Percentiles rank a stretch among this genome's conserved stretches.
Evolutionary conservation across 2,113 vertebrate species (phyloP).

Genomic region (Amphiprion percula): DNA sequence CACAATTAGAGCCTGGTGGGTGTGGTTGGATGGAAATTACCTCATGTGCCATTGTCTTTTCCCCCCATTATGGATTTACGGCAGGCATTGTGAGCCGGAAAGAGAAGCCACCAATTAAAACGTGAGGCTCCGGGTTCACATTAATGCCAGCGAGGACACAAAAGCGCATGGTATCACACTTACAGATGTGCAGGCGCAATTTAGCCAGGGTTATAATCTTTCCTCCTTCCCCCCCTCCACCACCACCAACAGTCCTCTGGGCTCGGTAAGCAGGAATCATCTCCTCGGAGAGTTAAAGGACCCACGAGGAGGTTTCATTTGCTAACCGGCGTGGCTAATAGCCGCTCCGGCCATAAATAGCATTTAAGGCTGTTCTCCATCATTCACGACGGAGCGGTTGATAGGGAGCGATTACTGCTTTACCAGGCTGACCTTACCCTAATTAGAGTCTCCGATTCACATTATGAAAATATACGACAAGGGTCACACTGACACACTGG

Average conservation of each 20-base stretch:
- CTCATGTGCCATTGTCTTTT: constrained; percentile 67
- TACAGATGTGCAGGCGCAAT: constrained; percentile 5
- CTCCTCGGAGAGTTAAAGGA: constrained; percentile 54
- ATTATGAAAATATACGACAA: constrained; percentile 50
- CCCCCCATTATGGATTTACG: constrained; percentile 53
- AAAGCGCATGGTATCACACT: constrained; percentile 26
- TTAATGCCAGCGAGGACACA: constrained; percentile 23
- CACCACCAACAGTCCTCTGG: background rate
- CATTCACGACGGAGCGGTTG: constrained; percentile 62
- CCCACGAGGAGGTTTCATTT: constrained; percentile 42
- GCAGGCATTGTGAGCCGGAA: constrained; percentile 39
- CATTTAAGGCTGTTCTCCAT: constrained; percentile 67
- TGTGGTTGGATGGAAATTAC: constrained; percentile 63
- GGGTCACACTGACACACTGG: constrained; percentile 27
- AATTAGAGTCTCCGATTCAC: constrained; percentile 64
- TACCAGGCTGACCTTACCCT: constrained; percentile 65
- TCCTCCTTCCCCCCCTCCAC: background rate
- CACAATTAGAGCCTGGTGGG: constrained; percentile 72
- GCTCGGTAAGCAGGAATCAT: constrained; percentile 39
- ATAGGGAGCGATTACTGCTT: constrained; percentile 66
- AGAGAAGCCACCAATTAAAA: constrained; percentile 69
- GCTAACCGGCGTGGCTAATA: constrained; percentile 66
- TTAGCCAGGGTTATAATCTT: constrained; percentile 60
- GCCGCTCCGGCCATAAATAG: constrained; percentile 59
- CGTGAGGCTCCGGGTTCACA: constrained; percentile 22